phyloP scores from a whole-genome alignment of 2,113 vertebrate genomes.

The Ciconia maguari region DNA sequence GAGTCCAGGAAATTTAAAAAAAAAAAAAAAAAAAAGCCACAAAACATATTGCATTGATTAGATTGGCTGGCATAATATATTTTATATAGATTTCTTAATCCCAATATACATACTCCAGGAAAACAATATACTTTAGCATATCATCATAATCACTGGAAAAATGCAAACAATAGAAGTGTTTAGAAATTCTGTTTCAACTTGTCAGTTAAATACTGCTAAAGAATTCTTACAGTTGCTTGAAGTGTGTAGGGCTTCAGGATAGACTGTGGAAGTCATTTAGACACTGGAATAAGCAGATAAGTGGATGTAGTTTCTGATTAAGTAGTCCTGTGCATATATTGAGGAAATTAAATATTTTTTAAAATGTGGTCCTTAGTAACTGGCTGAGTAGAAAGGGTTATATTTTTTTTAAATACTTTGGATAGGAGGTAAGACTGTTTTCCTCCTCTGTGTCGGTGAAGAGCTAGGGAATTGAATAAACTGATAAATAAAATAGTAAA shows the following conservation, averaged over 20 bases:
- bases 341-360: background rate
- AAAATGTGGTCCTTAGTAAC: background rate
- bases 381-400: background rate
- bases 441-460: background rate
- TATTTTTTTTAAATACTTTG: background rate
- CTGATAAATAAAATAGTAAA: background rate
- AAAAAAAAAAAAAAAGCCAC: background rate
- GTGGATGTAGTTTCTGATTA: background rate
- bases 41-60: background rate
- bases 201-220: background rate
- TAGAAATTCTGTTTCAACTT: background rate
- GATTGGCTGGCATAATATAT: background rate
- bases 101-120: background rate
- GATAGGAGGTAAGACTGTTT: background rate
- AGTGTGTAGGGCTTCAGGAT: background rate
- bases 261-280: background rate
- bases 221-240: background rate
- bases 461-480: background rate
- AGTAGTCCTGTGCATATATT: background rate
- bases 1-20: background rate
- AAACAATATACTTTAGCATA: background rate
- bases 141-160: background rate
- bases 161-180: background rate
- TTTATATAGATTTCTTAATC: background rate
- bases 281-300: background rate